Conservation (phyloP, 1,140 invertebrate species). For the Andricus grossulariae region DNA sequence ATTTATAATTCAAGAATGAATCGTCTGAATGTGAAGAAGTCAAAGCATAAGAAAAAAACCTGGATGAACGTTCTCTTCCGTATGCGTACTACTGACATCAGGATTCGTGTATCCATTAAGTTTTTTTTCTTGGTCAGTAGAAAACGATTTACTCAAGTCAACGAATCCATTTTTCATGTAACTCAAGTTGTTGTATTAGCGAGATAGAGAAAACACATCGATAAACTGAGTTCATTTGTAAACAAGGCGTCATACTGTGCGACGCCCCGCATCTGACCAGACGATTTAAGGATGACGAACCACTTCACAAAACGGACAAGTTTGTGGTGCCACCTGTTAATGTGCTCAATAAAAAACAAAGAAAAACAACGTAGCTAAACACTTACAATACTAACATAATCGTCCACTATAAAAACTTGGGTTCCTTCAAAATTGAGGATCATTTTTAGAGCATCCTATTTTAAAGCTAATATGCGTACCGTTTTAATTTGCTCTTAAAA, state of each 20-base stretch:
- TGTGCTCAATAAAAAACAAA: background rate
- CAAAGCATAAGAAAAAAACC: background rate
- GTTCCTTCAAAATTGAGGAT: background rate
- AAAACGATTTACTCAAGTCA: slow-evolving; percentile 13
- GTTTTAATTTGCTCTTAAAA: too few species aligned
- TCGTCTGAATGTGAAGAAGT: background rate
- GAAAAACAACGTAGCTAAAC: background rate
- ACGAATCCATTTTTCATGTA: background rate
- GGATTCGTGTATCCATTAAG: background rate
- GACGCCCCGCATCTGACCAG: background rate
- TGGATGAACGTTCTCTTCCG: background rate
- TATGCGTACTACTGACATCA: background rate
- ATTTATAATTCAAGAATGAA: background rate
- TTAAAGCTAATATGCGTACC: too few species aligned
- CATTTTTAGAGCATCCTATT: background rate
- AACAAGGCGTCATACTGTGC: slow-evolving; percentile 8
- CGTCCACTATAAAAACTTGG: slow-evolving; percentile 10
- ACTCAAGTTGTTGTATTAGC: background rate
- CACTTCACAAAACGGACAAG: background rate
- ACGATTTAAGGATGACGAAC: slow-evolving; percentile 6
- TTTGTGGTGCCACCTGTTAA: background rate
- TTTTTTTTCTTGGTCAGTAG: background rate
- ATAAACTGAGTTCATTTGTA: slow-evolving; percentile 8
- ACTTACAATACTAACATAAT: background rate
- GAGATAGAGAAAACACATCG: background rate